These are phyloP conservation scores for Clinocottus analis DNA, from an alignment of 2,113 vertebrate genomes.

Conservation along the genomic window DNA sequence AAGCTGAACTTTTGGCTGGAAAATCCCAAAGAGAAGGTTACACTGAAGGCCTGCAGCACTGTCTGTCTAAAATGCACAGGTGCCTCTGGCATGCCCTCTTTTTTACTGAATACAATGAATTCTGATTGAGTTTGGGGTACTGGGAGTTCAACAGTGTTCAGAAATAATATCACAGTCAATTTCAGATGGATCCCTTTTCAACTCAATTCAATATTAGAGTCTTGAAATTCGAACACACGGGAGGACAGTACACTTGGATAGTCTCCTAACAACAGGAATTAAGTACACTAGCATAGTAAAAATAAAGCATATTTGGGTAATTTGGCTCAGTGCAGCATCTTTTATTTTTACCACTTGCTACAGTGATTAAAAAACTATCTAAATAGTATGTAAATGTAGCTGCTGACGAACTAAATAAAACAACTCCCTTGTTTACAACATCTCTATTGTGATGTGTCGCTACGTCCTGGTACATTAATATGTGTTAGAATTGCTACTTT, in stretches of 20 bases:
- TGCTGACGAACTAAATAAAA: slow-evolving; percentile 26
- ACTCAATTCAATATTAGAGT: slow-evolving; percentile 50
- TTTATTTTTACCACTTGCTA: slow-evolving; percentile 6
- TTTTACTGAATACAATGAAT: slow-evolving; percentile 46
- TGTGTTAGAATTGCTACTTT: neutral
- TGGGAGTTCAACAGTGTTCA: slow-evolving; percentile 52
- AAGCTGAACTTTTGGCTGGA: neutral
- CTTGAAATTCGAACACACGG: slow-evolving; percentile 18
- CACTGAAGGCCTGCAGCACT: slow-evolving; percentile 1
- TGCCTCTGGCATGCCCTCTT: slow-evolving; percentile 13
- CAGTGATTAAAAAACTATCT: slow-evolving; percentile 10
- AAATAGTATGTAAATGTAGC: slow-evolving; percentile 16
- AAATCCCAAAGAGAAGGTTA: slow-evolving; percentile 5
- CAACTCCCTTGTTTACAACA: neutral
- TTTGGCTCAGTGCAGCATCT: slow-evolving; percentile 14
- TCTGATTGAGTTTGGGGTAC: slow-evolving; percentile 57
- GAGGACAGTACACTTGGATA: neutral
- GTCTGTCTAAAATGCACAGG: slow-evolving; percentile 24
- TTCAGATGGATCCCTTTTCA: slow-evolving; percentile 43
- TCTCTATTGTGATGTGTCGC: slow-evolving; percentile 1
- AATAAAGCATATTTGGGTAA: slow-evolving; percentile 20
- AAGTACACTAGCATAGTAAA: neutral
- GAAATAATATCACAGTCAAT: slow-evolving; percentile 39
- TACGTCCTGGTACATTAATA: neutral
- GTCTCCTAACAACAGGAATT: neutral